Evolutionary conservation across 2,888 invertebrate genomes (phyloP).

Genomic region (Perdita meconis): DNA sequence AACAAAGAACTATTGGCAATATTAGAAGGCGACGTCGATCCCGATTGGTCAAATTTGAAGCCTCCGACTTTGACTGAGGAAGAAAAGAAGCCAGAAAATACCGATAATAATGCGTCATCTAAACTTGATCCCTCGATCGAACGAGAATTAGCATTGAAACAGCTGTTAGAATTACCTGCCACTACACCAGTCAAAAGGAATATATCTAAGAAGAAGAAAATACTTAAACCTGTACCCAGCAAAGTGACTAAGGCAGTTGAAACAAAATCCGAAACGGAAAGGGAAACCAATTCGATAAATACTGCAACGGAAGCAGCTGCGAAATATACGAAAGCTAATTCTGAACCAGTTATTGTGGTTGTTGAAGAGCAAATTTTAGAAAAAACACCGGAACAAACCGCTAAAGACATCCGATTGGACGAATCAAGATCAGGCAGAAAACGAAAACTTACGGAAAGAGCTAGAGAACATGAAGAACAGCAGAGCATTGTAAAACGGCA

Average conservation of each 20-base stretch:
- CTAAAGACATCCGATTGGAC: constrained; percentile 65
- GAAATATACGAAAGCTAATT: constrained; percentile 9
- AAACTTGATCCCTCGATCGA: constrained; percentile 84
- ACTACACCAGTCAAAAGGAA: constrained; percentile 71
- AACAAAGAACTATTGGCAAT: constrained; percentile 86
- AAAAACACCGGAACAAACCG: constrained; percentile 36
- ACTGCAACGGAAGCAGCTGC: constrained; percentile 24
- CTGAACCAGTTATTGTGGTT: neutral
- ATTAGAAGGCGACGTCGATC: constrained; percentile 86
- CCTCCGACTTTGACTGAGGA: constrained; percentile 70
- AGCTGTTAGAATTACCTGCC: constrained; percentile 85
- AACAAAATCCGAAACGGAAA: constrained; percentile 2
- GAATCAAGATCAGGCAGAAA: constrained; percentile 82
- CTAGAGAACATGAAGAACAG: constrained; percentile 79
- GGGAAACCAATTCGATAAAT: constrained; percentile 48
- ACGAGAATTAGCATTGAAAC: constrained; percentile 86
- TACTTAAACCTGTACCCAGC: constrained; percentile 50
- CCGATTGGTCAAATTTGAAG: constrained; percentile 82
- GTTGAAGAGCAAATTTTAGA: constrained; percentile 44
- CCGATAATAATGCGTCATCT: constrained; percentile 53
- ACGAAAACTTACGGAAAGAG: constrained; percentile 81
- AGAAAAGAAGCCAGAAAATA: constrained; percentile 55
- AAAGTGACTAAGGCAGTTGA: constrained; percentile 44
- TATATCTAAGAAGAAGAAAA: constrained; percentile 55
- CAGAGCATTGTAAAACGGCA: constrained; percentile 78